phyloP scores from a whole-genome alignment of 2,113 vertebrate genomes.

The Leptodactylus fuscus region DNA sequence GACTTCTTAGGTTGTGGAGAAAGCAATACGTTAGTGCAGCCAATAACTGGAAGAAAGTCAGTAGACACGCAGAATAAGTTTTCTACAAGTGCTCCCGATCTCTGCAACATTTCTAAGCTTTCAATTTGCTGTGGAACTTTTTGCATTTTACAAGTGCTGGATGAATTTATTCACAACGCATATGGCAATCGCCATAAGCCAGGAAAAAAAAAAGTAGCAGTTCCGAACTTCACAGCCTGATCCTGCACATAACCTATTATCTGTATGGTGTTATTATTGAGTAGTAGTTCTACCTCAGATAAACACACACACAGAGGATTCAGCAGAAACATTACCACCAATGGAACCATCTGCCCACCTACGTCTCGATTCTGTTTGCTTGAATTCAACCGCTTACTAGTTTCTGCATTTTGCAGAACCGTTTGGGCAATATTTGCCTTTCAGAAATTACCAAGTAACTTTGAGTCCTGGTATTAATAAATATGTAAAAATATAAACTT shows the following conservation, averaged over 20 bases:
- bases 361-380: conserved; percentile 56
- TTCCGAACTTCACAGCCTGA: conserved; percentile 65
- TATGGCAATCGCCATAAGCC: conserved; percentile 70
- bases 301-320: conserved; percentile 49
- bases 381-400: conserved; percentile 77
- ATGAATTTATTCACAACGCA: conserved; percentile 65
- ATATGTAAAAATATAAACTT: conserved; percentile 41
- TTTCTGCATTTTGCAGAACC: conserved; percentile 82
- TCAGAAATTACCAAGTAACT: conserved; percentile 66
- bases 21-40: conserved; percentile 73
- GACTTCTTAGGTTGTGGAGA: conserved; percentile 67
- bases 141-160: conserved; percentile 61
- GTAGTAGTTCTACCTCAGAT: conserved; percentile 72
- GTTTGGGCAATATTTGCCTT: conserved; percentile 90
- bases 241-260: conserved; percentile 70
- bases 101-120: conserved; percentile 61
- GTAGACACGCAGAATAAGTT: conserved; percentile 68
- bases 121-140: conserved; percentile 62
- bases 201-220: conserved; percentile 63
- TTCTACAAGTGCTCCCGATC: conserved; percentile 56
- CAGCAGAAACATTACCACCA: conserved; percentile 4
- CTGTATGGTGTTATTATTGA: conserved; percentile 74
- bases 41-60: conserved; percentile 83
- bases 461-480: conserved; percentile 62
- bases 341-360: conserved; percentile 44